Evolutionary conservation across 2,113 vertebrate genomes (phyloP), one percentile per base, ranked within the genome.

Genomic region (Cardinalis cardinalis): DNA sequence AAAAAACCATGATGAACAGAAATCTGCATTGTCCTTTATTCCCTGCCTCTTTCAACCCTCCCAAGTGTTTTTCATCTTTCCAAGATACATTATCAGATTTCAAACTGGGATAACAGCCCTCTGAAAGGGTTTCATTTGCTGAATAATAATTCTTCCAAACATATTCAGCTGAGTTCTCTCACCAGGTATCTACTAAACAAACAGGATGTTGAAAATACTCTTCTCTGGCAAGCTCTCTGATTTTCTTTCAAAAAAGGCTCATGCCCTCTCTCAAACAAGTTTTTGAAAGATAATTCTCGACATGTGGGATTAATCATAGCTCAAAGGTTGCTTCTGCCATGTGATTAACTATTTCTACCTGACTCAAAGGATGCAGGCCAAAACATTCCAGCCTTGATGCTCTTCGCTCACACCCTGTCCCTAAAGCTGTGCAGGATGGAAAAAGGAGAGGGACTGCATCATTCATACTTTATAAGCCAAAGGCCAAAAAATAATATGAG

Each of bases 121-220:
- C 59, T 87, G 73, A 83, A 94, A 82, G 15, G 24, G 51, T 71
- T 92, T 87, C 13, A 55, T 63, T 79, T 84, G 48, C 48, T 85
- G 66, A 82, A 83, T 70, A 86, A 43, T 84, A 92, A 84, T 70
- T 86, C 52, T 82, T 87, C 69, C 73, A 87, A 84, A 74, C 3
- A 28, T 36, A 84, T 63, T 89, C 84, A 73, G 59, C 61, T 40
- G 31, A 87, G 63, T 63, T 79, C 43, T 76, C 89, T 91, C 87
- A 65, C 38, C 48, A 83, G 84, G 48, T 79, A 92, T n/a, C 87
- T 85, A 52, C 56, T 74, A 68, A 87, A 94, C 44, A 78, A 86
- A 75, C 25, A 79, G 29, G 52, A 85, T 73, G 43, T 55, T 87
- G 43, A 88, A 84, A 88, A 90, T 64, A 74, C 19, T 90, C 48